Evolutionary conservation across 37 sponge, comb jelly and placozoan genomes (phyloP).

Genomic region (Petrosia ficiformis): DNA sequence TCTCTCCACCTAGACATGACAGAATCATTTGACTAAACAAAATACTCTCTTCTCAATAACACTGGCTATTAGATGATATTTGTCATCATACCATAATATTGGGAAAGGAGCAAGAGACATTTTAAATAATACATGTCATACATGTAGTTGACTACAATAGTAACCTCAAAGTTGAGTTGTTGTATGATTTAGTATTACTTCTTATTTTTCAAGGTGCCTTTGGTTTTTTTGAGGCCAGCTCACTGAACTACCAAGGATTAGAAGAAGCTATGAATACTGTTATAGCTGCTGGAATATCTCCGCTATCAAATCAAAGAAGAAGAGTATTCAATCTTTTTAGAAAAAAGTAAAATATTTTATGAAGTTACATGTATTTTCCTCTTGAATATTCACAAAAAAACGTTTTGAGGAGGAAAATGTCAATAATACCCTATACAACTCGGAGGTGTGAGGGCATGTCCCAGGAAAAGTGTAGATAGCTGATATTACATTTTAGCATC

Average conservation of each 20-base stretch:
- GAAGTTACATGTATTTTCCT: neutral
- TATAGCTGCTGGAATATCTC: conserved; percentile 15
- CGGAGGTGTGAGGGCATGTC: too few relatives aligned
- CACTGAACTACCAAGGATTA: conserved; percentile 48
- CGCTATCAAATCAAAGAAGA: conserved; percentile 41
- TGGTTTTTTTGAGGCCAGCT: conserved; percentile 73
- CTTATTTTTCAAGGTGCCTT: conserved; percentile 24
- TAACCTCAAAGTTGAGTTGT: neutral
- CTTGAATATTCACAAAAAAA: too few relatives aligned
- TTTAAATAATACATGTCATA: neutral
- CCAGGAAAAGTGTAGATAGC: too few relatives aligned
- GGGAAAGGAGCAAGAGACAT: too few relatives aligned
- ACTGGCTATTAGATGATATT: too few relatives aligned
- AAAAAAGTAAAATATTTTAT: neutral
- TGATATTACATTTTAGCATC: too few relatives aligned
- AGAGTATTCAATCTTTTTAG: conserved; percentile 6
- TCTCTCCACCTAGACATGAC: too few relatives aligned
- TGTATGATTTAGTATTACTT: neutral
- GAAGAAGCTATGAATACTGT: conserved; percentile 41
- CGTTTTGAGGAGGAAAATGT: too few relatives aligned
- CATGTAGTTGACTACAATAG: neutral
- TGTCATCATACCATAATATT: too few relatives aligned
- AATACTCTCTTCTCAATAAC: too few relatives aligned
- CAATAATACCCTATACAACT: too few relatives aligned
- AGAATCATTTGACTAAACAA: too few relatives aligned